A percentile compares a stretch with the other conserved stretches of the same genome.
These are phyloP conservation scores for Podarcis siculus DNA, from an alignment of 2,797 vertebrate genomes.

Conservation along the genomic window DNA sequence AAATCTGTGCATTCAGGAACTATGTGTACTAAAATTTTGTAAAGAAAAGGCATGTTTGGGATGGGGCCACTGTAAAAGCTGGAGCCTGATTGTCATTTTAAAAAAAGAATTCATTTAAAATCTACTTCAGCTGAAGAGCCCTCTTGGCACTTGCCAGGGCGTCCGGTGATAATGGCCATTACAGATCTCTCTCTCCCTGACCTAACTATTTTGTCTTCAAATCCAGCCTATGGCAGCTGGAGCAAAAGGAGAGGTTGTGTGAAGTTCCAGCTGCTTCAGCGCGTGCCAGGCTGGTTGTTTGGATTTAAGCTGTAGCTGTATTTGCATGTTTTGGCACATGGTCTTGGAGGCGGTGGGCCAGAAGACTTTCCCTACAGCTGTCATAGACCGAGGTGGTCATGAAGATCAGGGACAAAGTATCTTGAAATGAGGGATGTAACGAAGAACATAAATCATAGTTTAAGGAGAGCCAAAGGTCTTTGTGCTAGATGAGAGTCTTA, in stretches of 20 bases:
- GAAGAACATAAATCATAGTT: neutral
- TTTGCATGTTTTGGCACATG: neutral
- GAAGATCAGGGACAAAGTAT: neutral
- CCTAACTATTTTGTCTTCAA: neutral
- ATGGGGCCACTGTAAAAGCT: neutral
- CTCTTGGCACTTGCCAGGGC: neutral
- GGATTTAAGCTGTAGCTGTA: neutral
- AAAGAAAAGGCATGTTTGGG: neutral
- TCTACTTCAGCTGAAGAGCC: neutral
- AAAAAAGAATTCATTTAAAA: neutral
- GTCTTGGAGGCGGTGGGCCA: neutral
- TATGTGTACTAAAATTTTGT: neutral
- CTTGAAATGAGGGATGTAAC: neutral
- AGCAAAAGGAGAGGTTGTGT: neutral
- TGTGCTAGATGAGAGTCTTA: neutral
- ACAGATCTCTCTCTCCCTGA: too few species aligned
- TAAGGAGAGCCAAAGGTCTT: neutral
- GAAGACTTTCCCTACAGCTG: neutral
- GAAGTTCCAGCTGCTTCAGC: neutral
- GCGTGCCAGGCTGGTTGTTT: neutral
- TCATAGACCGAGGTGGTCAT: neutral
- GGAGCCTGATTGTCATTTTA: neutral
- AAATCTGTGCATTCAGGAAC: conserved; percentile 12
- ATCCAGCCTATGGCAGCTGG: neutral
- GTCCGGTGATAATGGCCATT: neutral